These are phyloP conservation scores for Alectoris magna DNA, from an alignment of 2,797 vertebrate species.

Conservation along the genomic window DNA sequence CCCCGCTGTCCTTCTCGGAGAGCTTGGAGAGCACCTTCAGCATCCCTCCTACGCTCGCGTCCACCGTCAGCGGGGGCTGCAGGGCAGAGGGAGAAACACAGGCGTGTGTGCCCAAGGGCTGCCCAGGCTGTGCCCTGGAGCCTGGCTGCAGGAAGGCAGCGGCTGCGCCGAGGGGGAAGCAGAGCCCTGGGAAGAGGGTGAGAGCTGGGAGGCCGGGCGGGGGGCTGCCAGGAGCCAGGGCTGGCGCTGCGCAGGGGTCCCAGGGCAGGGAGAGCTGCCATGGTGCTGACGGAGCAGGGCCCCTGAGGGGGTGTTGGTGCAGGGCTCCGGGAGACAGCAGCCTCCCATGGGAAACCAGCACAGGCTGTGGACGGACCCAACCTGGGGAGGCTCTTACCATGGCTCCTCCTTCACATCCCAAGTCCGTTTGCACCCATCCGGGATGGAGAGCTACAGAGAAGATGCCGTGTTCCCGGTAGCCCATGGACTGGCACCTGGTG, in stretches of 20 bases:
- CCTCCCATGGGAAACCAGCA: not conserved
- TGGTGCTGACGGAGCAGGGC: not conserved
- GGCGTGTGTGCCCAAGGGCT: too few relatives aligned
- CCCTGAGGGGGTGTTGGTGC: not conserved
- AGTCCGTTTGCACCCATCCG: slow-evolving; percentile 38
- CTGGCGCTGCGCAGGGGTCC: too few relatives aligned
- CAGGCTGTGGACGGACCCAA: fast-evolving
- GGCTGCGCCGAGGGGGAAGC: too few relatives aligned
- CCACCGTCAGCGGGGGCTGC: not conserved
- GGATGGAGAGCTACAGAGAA: slow-evolving; percentile 20
- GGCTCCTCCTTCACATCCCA: fast-evolving
- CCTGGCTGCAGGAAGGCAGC: not conserved
- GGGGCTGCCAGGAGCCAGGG: too few relatives aligned
- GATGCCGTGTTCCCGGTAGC: slow-evolving; percentile 35
- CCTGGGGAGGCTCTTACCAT: not conserved
- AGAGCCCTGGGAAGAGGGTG: not conserved
- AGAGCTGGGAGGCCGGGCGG: fast-evolving
- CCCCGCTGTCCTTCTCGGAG: not conserved
- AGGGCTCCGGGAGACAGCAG: not conserved
- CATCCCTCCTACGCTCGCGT: not conserved
- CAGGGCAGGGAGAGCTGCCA: not conserved
- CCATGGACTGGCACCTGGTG: slow-evolving; percentile 43
- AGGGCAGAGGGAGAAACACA: not conserved
- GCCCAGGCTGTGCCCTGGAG: not conserved
- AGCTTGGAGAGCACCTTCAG: slow-evolving; percentile 10